These are phyloP conservation scores for Pagetopsis macropterus DNA, from an alignment of 2,797 vertebrate species.

Conservation along the genomic window DNA sequence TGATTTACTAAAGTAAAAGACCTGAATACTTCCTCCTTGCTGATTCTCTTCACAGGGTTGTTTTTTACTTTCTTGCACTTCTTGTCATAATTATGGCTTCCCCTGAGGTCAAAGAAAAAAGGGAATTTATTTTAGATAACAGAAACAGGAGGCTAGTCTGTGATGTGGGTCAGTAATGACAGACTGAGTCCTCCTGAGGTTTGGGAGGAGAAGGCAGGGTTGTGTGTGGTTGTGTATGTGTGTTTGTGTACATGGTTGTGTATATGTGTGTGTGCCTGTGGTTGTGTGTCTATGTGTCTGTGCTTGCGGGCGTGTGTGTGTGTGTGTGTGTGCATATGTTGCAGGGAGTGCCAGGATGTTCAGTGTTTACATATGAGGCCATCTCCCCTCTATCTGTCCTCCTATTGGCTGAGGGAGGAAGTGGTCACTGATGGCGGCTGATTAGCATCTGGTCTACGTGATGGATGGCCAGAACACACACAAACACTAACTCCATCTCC, in stretches of 20 bases:
- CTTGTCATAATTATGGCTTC: neutral
- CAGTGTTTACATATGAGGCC: slow-evolving; percentile 66
- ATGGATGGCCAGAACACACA: slow-evolving; percentile 46
- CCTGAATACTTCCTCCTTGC: neutral
- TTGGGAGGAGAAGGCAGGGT: slow-evolving; percentile 55
- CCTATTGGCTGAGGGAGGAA: slow-evolving; percentile 73
- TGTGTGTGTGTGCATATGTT: slow-evolving; percentile 38
- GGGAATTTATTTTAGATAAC: slow-evolving; percentile 14
- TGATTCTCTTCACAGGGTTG: neutral
- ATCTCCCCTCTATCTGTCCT: slow-evolving; percentile 42
- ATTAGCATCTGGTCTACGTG: slow-evolving; percentile 75
- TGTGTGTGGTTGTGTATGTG: neutral
- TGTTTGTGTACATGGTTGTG: neutral
- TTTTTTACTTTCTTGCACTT: neutral
- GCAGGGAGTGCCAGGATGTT: slow-evolving; percentile 58
- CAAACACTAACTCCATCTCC: neutral
- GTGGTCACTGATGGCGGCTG: slow-evolving; percentile 64
- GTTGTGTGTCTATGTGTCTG: too few species aligned
- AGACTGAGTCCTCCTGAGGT: slow-evolving; percentile 60
- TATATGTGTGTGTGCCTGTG: slow-evolving; percentile 20
- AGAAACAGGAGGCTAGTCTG: slow-evolving; percentile 21
- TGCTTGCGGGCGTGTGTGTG: slow-evolving; percentile 22
- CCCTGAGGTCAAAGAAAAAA: slow-evolving; percentile 16
- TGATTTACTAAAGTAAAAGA: too few species aligned
- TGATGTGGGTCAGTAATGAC: slow-evolving; percentile 73